Evolutionary conservation across 2,888 invertebrate genomes (phyloP).

Genomic region (Hemithea aestivaria): DNA sequence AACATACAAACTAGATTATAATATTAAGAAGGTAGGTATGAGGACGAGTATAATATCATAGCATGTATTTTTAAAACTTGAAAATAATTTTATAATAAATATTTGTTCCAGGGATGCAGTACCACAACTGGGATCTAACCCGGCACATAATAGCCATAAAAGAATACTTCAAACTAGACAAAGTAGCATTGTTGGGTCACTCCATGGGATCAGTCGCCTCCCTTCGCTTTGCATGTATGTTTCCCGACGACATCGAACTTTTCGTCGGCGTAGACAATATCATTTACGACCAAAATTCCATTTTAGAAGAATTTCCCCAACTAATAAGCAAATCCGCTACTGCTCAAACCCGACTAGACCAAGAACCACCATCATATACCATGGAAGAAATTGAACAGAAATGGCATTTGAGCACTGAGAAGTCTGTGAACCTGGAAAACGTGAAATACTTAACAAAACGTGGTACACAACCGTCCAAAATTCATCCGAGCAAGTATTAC

Average conservation of each 20-base stretch:
- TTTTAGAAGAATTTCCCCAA: conserved; percentile 51
- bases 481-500: conserved; percentile 79
- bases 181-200: conserved; percentile 83
- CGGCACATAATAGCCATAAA: conserved; percentile 75
- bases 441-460: conserved; percentile 77
- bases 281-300: conserved; percentile 57
- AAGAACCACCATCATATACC: conserved; percentile 81
- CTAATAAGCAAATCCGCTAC: conserved; percentile 67
- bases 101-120: conserved; percentile 55
- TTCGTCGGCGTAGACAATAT: conserved; percentile 78
- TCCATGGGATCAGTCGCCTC: conserved; percentile 83
- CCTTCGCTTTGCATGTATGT: conserved; percentile 80
- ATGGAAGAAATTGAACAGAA: conserved; percentile 80
- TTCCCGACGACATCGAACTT: conserved; percentile 80
- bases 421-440: conserved; percentile 77
- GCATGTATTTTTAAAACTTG: too few species aligned
- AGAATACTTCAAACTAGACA: conserved; percentile 83
- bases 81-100: too few species aligned
- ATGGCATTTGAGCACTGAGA: conserved; percentile 74
- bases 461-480: conserved; percentile 74
- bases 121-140: conserved; percentile 63
- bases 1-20: too few species aligned
- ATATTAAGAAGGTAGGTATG: too few species aligned
- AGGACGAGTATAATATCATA: too few species aligned
- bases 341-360: conserved; percentile 46